Evolutionary conservation across 2,888 invertebrate genomes (phyloP).

Genomic region (Rhabditoides inermis): DNA sequence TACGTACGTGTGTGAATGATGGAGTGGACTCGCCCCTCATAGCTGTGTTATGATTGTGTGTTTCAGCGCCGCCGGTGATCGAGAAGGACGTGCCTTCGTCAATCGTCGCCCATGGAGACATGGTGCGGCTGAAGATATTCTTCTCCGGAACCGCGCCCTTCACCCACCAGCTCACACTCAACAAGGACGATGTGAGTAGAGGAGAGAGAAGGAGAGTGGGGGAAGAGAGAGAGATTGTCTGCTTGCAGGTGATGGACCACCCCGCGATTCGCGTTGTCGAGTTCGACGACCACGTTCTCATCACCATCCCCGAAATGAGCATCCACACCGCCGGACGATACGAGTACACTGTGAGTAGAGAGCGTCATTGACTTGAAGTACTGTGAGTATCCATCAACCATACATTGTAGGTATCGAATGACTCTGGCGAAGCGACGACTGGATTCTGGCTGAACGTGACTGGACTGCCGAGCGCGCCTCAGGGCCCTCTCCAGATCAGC

Average conservation of each 20-base stretch:
- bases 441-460: constrained; percentile 51
- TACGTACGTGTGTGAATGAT: constrained; percentile 54
- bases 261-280: constrained; percentile 58
- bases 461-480: constrained; percentile 86
- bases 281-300: constrained; percentile 91
- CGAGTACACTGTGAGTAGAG: constrained; percentile 45
- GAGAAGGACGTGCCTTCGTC: constrained; percentile 80
- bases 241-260: constrained; percentile 19
- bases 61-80: constrained; percentile 76
- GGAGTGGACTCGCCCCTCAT: not conserved
- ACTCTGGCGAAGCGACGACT: constrained; percentile 46
- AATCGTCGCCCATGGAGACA: constrained; percentile 83
- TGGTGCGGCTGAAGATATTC: constrained; percentile 91
- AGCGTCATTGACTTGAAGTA: too few species aligned
- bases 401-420: too few species aligned
- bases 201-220: too few species aligned
- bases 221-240: not conserved
- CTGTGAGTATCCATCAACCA: too few species aligned
- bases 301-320: constrained; percentile 82
- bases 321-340: constrained; percentile 74
- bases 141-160: constrained; percentile 93
- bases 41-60: not conserved
- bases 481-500: constrained; percentile 52
- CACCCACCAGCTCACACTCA: constrained; percentile 73
- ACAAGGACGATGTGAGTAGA: constrained; percentile 60